Evolutionary conservation across 1,140 invertebrate species (phyloP).

Genomic region (Sarcophaga bullata): DNA sequence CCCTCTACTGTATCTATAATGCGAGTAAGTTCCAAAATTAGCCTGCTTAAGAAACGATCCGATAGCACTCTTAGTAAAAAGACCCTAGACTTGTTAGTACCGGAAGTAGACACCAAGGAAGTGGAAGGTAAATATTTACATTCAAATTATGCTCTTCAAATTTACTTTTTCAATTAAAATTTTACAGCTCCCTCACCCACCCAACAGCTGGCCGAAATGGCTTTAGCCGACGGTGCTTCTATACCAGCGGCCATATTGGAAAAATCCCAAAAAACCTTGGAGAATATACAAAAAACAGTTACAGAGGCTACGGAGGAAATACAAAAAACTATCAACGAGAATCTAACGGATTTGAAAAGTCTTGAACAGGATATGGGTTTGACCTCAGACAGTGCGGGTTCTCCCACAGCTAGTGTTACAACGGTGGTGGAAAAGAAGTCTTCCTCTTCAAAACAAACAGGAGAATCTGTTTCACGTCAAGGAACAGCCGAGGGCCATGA

Average conservation of each 20-base stretch:
- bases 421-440: slow-evolving; percentile 50
- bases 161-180: neutral
- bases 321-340: slow-evolving; percentile 61
- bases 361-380: slow-evolving; percentile 56
- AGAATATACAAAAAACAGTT: slow-evolving; percentile 58
- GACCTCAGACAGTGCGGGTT: slow-evolving; percentile 46
- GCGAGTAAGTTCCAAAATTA: slow-evolving; percentile 43
- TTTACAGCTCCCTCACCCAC: slow-evolving; percentile 14
- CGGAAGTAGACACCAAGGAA: neutral
- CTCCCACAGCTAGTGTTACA: slow-evolving; percentile 52
- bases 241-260: slow-evolving; percentile 55
- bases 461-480: slow-evolving; percentile 50
- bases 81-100: neutral
- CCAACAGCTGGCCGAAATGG: slow-evolving; percentile 11
- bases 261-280: slow-evolving; percentile 56
- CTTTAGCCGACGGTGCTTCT: neutral
- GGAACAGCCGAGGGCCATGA: slow-evolving; percentile 56
- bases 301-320: slow-evolving; percentile 60
- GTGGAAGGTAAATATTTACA: slow-evolving; percentile 26
- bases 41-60: slow-evolving; percentile 44
- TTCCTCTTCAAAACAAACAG: neutral
- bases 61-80: slow-evolving; percentile 46
- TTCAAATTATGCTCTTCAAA: neutral
- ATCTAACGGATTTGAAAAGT: slow-evolving; percentile 58
- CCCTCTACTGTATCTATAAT: slow-evolving; percentile 39